Base-by-base conservation (phyloP, 2,113 vertebrate species). In the Sphaerodactylus townsendi region DNA sequence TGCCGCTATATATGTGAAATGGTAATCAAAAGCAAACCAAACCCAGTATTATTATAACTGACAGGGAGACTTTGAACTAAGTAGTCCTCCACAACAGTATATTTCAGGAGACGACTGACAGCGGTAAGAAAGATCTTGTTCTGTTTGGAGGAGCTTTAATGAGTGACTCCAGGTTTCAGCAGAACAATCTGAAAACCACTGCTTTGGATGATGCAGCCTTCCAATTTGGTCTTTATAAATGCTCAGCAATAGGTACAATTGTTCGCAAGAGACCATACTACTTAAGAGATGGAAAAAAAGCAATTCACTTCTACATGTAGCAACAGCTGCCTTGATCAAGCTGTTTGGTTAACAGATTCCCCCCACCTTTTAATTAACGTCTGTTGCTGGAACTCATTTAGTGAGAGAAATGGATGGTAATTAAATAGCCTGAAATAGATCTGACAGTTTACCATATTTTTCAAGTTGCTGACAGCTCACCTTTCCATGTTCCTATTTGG, bases 351-450 rank as follows among this genome's bases (percentile, higher is more conserved):
- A 90, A 86, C 0, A 1, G 50, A 75, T 75, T 15, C 33, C 46
- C 33, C 68, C 15, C 35, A 19, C 33, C 72, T 86, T 89, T 87
- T 90, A 92, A 91, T 92, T 90, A 88, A 82, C 84, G 76, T 9
- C 80, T 73, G 1, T 73, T 89, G 87, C 84, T 88, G n/a, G 46
- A 15, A 39, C 78, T 80, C 62, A 33, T 64, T 89, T 86, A 91
- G 92, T 62, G 82, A 88, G 44, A 81, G 77, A 85, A 82, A 77
- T 8, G 1, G 0, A 0, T 44, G 73, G 78, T 44, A 84, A 59
- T 25, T 73, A 44, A 59, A 76, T 85, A 77, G 37, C 84, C 84
- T 4, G 87, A 86, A 69, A 78, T 46, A 0, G 0, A 75, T 62
- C 80, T 9, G 74, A 75, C 30, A 82, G 85, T 86, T 82, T 75